Percentiles rank a stretch among this genome's conserved stretches.
These are phyloP conservation scores for Dugesia japonica DNA, from an alignment of 2,888 invertebrate genomes.

Conservation along the genomic window DNA sequence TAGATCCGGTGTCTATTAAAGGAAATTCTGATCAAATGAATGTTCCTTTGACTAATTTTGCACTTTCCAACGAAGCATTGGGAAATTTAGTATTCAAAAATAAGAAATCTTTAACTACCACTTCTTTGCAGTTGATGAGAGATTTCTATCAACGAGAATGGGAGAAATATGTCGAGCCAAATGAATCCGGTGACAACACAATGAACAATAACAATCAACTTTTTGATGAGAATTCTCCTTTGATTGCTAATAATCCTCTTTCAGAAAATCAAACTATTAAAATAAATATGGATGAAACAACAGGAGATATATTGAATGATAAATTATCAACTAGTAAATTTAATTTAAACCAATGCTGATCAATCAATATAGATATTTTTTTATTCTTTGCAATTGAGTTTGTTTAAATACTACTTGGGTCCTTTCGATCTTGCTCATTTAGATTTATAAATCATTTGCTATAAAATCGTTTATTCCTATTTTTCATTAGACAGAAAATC, in stretches of 20 bases:
- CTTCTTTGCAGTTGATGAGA: neutral
- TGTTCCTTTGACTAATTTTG: neutral
- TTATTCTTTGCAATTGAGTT: neutral
- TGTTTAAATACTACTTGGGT: too few species aligned
- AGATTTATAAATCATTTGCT: constrained; percentile 12
- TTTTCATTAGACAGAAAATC: neutral
- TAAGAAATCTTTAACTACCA: neutral
- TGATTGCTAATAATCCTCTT: neutral
- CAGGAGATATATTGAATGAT: neutral
- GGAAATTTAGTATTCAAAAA: neutral
- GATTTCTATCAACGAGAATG: constrained; percentile 10
- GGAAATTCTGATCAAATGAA: neutral
- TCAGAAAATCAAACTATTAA: neutral
- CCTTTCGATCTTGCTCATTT: neutral
- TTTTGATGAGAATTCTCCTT: neutral
- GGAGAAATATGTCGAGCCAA: neutral
- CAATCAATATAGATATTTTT: neutral
- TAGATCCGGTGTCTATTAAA: too few species aligned
- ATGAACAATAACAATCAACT: neutral
- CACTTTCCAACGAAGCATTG: neutral
- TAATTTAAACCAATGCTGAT: neutral
- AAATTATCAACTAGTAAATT: neutral
- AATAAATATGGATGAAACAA: neutral
- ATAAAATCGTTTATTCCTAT: neutral
- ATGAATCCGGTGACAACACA: neutral